Base-by-base conservation (phyloP, 1,140 invertebrate species). In the Trichonephila clavipes region DNA sequence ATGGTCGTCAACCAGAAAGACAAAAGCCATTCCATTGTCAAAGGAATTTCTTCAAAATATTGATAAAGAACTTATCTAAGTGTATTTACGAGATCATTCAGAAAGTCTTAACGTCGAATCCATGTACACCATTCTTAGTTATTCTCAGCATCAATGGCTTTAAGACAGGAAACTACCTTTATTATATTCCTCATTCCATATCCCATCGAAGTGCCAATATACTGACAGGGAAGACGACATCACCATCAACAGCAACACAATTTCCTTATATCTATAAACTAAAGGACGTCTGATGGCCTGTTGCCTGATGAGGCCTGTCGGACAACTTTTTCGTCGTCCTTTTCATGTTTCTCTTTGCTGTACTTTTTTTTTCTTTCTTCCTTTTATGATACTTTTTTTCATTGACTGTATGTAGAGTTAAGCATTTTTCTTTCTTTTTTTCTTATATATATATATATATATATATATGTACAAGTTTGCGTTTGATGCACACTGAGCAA, bases 401-500 rank as follows among this genome's bases (percentile, higher is more conserved):
- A 51, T 51, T 51, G 21, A 90, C 40, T 72, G 61, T 77, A 44
- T 77, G 59, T 51, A 21, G n/a, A n/a, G 72, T 62, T 58, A 34
- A 59, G 64, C 4, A 7, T 72, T 59, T 93, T 81, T 59, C 44
- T 62, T 18, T 66, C 51, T 77, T 14, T 44, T 62, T 44, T 24
- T 66, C n/a, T 58, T 28, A 1, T 40, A n/a, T n/a, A n/a, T n/a
- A n/a, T n/a, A n/a, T n/a, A n/a, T 40, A 40, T 40, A 40, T 40
- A 40, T 40, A 40, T 40, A 72, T 89, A 8, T 72, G 51, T 82
- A 44, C n/a, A 16, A 81, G 58, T 44, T 40, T 34, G 34, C 14
- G 44, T 59, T 82, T 64, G 92, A 81, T 28, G 92, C 92, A 88
- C 92, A 88, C 92, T 62, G 92, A 5, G 92, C 92, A 24, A 62